A percentile compares a stretch with the other conserved stretches of the same genome.
Evolutionary conservation across 2,113 vertebrate genomes (phyloP).

Genomic region (Mus pahari): DNA sequence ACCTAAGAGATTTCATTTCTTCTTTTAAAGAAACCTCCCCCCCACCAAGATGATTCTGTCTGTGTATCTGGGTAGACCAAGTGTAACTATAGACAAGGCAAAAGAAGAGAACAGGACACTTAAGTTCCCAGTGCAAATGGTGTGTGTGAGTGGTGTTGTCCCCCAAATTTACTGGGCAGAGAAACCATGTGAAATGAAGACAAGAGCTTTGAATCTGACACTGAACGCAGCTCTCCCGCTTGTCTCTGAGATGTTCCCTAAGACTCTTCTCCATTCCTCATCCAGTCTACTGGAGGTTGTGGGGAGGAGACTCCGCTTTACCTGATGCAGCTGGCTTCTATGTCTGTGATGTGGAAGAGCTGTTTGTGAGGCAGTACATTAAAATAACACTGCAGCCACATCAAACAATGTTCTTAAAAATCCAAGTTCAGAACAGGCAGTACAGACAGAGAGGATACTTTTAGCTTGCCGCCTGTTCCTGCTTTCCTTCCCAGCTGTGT

Average conservation of each 20-base stretch:
- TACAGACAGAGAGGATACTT: slow-evolving; percentile 38
- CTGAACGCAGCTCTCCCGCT: slow-evolving; percentile 54
- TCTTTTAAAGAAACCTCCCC: slow-evolving; percentile 78
- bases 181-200: slow-evolving; percentile 75
- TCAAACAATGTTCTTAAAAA: slow-evolving; percentile 70
- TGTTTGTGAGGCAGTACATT: slow-evolving; percentile 56
- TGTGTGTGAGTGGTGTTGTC: slow-evolving; percentile 64
- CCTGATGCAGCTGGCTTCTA: slow-evolving; percentile 48
- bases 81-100: slow-evolving; percentile 67
- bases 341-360: background rate
- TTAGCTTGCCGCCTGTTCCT: slow-evolving; percentile 59
- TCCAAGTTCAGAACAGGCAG: slow-evolving; percentile 61
- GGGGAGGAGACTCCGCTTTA: slow-evolving; percentile 34
- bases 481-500: slow-evolving; percentile 61
- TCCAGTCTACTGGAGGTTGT: slow-evolving; percentile 38
- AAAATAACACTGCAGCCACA: slow-evolving; percentile 63
- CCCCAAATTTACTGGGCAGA: slow-evolving; percentile 72
- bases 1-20: background rate
- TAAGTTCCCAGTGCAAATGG: slow-evolving; percentile 63
- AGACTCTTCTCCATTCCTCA: slow-evolving; percentile 44
- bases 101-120: slow-evolving; percentile 66
- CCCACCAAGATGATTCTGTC: slow-evolving; percentile 64
- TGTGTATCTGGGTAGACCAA: slow-evolving; percentile 78
- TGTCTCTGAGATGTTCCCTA: slow-evolving; percentile 68
- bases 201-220: slow-evolving; percentile 79